Evolutionary conservation across 1,140 invertebrate genomes (phyloP).

Genomic region (Planococcus citri): DNA sequence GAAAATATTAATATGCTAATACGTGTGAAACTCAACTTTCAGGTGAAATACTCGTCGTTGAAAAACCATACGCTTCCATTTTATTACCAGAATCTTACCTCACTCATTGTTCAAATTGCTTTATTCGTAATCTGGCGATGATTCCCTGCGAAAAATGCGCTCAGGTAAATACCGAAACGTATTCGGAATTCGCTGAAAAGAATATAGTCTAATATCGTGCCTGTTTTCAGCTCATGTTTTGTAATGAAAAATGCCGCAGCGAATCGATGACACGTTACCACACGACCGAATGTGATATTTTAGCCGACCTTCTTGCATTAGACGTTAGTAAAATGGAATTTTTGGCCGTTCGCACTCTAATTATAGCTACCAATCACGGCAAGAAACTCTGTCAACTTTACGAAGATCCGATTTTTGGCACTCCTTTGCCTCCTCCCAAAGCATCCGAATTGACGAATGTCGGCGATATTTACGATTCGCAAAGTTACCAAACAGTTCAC

Average conservation of each 20-base stretch:
- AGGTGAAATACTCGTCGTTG: constrained; percentile 66
- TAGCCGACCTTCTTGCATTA: neutral
- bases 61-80: constrained; percentile 60
- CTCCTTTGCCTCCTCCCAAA: neutral
- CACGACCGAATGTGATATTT: constrained; percentile 44
- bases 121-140: constrained; percentile 46
- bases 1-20: no score
- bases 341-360: constrained; percentile 46
- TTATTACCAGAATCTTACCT: constrained; percentile 49
- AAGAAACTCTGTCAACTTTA: constrained; percentile 36
- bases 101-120: constrained; percentile 66
- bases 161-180: constrained; percentile 32
- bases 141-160: constrained; percentile 52
- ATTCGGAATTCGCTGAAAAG: neutral
- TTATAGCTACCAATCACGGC: constrained; percentile 42
- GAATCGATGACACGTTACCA: constrained; percentile 43
- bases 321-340: constrained; percentile 46
- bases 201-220: neutral
- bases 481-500: constrained; percentile 46
- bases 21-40: constrained; percentile 26
- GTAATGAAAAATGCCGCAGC: constrained; percentile 38
- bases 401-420: constrained; percentile 31
- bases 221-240: constrained; percentile 34
- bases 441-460: constrained; percentile 29
- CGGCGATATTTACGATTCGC: constrained; percentile 37